phyloP scores from a whole-genome alignment of 2,797 vertebrate species.

The Danio tinwini region DNA sequence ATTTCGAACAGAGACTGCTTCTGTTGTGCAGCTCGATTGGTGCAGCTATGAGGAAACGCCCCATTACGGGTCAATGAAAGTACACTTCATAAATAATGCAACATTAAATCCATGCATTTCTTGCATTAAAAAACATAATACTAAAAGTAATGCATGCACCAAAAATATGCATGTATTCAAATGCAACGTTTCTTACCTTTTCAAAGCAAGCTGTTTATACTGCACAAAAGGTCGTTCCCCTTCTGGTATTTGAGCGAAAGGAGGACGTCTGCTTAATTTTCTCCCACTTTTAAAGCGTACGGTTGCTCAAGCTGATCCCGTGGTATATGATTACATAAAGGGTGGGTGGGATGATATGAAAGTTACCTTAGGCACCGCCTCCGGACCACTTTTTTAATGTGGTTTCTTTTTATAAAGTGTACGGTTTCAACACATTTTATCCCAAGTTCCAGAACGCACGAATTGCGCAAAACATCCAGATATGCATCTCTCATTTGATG shows the following conservation, averaged over 20 bases:
- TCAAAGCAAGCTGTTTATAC: background rate
- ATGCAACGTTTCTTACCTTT: background rate
- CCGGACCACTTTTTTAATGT: background rate
- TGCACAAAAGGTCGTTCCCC: background rate
- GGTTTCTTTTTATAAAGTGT: background rate
- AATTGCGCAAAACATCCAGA: background rate
- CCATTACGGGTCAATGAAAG: background rate
- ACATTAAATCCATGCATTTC: background rate
- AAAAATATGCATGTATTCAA: too few relatives aligned
- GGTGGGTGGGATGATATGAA: background rate
- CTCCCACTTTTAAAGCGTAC: background rate
- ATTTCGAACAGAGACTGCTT: background rate
- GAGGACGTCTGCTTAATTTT: background rate
- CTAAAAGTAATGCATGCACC: background rate
- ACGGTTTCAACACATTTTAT: slow-evolving; percentile 1
- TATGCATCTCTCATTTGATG: background rate
- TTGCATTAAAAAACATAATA: background rate
- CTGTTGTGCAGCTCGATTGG: background rate
- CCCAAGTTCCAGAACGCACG: background rate
- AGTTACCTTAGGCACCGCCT: background rate
- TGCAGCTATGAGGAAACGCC: background rate
- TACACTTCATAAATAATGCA: background rate
- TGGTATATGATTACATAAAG: background rate
- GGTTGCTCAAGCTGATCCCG: background rate
- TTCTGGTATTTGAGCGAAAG: background rate